Conservation (phyloP, 2,113 vertebrate genomes). For the Mugil cephalus region DNA sequence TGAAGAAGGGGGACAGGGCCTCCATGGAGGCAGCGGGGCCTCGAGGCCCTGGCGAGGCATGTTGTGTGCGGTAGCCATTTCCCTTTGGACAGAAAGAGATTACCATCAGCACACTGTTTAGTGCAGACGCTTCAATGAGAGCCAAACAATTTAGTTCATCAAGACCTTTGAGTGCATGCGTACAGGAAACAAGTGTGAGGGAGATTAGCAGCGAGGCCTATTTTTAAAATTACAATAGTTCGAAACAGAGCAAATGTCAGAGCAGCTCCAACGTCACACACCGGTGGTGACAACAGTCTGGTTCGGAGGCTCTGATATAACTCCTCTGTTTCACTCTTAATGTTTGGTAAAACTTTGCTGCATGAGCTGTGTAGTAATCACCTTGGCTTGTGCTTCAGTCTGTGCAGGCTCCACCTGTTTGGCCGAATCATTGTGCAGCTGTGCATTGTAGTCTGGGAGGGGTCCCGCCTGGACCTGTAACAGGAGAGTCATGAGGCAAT, state of each 20-base stretch:
- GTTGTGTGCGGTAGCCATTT: slow-evolving; percentile 80
- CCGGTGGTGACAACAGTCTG: background rate
- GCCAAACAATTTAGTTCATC: slow-evolving; percentile 10
- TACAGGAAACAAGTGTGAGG: slow-evolving; percentile 48
- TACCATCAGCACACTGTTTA: slow-evolving; percentile 25
- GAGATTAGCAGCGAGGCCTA: slow-evolving; percentile 38
- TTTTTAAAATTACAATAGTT: slow-evolving; percentile 45
- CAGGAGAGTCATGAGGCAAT: slow-evolving; percentile 57
- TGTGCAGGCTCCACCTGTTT: slow-evolving; percentile 80
- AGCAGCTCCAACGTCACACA: background rate
- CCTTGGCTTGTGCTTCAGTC: slow-evolving; percentile 85
- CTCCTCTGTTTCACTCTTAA: background rate
- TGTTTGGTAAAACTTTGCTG: background rate
- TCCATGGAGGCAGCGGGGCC: slow-evolving; percentile 84
- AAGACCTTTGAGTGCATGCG: slow-evolving; percentile 51
- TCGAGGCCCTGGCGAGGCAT: slow-evolving; percentile 83
- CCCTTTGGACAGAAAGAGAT: slow-evolving; percentile 73
- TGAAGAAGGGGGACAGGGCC: slow-evolving; percentile 94
- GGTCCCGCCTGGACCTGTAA: slow-evolving; percentile 81
- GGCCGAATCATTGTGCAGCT: slow-evolving; percentile 78
- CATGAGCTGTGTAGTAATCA: slow-evolving; percentile 48
- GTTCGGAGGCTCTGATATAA: slow-evolving; percentile 16
- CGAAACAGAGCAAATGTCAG: slow-evolving; percentile 53
- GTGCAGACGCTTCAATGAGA: background rate
- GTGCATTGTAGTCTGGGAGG: slow-evolving; percentile 81